These are phyloP conservation scores for Cuculus canorus DNA, from an alignment of 2,797 vertebrate genomes.

Conservation along the genomic window DNA sequence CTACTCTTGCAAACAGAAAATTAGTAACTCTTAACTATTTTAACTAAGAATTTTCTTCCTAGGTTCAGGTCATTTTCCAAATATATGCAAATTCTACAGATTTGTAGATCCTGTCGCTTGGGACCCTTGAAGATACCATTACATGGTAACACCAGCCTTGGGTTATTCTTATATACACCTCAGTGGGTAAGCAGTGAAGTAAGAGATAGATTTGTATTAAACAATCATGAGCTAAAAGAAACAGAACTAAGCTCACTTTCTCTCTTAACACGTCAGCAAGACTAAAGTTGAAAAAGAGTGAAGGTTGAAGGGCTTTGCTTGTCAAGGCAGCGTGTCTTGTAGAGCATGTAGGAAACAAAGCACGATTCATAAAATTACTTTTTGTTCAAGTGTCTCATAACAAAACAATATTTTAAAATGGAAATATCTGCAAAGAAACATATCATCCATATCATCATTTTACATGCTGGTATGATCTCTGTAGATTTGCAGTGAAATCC, in stretches of 20 bases:
- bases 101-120: background rate
- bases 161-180: background rate
- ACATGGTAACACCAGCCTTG: background rate
- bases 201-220: background rate
- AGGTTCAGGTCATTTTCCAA: background rate
- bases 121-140: background rate
- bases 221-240: background rate
- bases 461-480: background rate
- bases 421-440: background rate
- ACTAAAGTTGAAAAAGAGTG: background rate
- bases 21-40: background rate
- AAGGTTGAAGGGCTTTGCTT: background rate
- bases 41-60: background rate
- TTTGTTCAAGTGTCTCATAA: background rate
- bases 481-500: constrained; percentile 16
- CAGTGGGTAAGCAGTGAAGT: background rate
- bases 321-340: background rate
- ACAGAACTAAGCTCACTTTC: background rate
- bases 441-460: background rate
- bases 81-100: background rate
- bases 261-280: background rate
- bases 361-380: background rate
- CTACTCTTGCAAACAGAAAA: background rate
- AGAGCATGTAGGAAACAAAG: background rate
- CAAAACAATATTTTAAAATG: background rate